Base-by-base conservation (phyloP, 2,113 vertebrate species). In the Argyrosomus japonicus region DNA sequence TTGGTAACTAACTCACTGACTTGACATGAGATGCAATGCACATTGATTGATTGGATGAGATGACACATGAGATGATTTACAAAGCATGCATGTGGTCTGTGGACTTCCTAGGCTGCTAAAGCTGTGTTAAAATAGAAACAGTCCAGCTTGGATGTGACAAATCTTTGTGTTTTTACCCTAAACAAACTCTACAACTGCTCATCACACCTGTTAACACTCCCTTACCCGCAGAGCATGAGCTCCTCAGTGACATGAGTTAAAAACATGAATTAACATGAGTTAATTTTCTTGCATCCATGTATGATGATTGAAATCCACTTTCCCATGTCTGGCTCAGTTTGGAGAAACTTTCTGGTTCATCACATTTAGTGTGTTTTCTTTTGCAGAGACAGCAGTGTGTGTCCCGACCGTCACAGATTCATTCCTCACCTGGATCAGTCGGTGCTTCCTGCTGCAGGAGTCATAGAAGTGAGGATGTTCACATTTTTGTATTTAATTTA, bases 401-500 rank as follows among this genome's bases (percentile, higher is more conserved):
- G 95, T 89, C 91, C 91, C 1, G 86, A 95, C 43, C 93, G 95
- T 19, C 95, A 96, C 88, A 63, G 12, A n/a, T 27, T 95, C 40
- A 36, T 81, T 47, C 63, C 82, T 23, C 23, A 65, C 6, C 87
- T 91, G 75, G 95, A 96, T 53, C 54, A 79, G 25, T 91, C 93
- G 3, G 56, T 40, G 3, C 93, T 93, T 5, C 91, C 91, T 4
- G 62, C 80, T 3, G 85, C 92, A 14, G 94, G 93, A 63, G 48
- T 84, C 69, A 53, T 95, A 57, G 81, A 92, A 47, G 95, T 96
- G 50, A 92, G 91, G 60, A n/a, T 6, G 3, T 40, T 74, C 43
- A 6, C 3, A 23, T 40, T 25, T 15, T 32, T n/a, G 21, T 72
- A 53, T 57, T 15, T 47, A 3, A 19, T 43, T 23, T 43, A 3